A percentile compares a stretch with the other conserved stretches of the same genome.
Conservation (phyloP, 53 echinoderm and acorn worm genomes). For the Antedon mediterranea region DNA sequence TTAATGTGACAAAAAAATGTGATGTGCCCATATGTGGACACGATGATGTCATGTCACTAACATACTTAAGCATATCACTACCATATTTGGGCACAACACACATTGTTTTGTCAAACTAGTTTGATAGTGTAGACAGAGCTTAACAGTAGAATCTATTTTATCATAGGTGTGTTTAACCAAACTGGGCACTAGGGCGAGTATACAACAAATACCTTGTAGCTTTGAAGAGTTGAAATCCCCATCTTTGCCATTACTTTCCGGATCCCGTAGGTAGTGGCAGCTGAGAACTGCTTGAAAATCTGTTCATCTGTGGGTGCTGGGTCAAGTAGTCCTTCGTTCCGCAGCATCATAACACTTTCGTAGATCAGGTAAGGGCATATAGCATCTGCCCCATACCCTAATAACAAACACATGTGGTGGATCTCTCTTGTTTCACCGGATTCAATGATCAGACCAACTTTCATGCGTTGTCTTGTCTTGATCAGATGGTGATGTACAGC, state of each 20-base stretch:
- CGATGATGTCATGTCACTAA: too few relatives aligned
- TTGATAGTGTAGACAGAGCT: too few relatives aligned
- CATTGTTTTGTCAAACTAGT: too few relatives aligned
- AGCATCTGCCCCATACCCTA: conserved; percentile 95
- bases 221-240: conserved; percentile 95
- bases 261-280: conserved; percentile 71
- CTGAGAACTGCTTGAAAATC: conserved; percentile 40
- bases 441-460: conserved; percentile 73
- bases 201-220: conserved; percentile 71
- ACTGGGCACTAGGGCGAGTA: too few relatives aligned
- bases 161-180: too few relatives aligned
- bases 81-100: too few relatives aligned
- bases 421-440: conserved; percentile 90
- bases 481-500: conserved; percentile 92
- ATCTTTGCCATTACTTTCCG: conserved; percentile 98
- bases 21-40: too few relatives aligned
- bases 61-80: too few relatives aligned
- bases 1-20: too few relatives aligned
- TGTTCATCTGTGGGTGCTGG: conserved; percentile 35
- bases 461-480: conserved; percentile 79
- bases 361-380: conserved; percentile 95
- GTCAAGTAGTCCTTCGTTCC: conserved; percentile 66
- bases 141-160: too few relatives aligned
- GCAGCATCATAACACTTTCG: conserved; percentile 69
- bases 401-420: conserved; percentile 84